A percentile compares a stretch with the other conserved stretches of the same genome.
Evolutionary conservation across 1,140 invertebrate genomes (phyloP).

Genomic region (Drosophila willistoni): DNA sequence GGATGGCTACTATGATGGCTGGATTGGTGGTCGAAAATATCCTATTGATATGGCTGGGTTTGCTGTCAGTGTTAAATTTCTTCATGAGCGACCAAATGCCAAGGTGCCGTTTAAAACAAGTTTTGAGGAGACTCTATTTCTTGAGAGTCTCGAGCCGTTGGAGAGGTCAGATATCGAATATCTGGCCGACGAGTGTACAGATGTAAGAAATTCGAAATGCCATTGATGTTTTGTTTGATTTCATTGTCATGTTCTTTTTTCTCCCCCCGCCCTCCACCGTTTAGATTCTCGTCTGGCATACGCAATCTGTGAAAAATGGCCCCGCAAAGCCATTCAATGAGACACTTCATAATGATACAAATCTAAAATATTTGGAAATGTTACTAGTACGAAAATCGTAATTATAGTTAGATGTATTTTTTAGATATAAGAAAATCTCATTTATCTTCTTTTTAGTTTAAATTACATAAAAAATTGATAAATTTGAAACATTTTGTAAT

Average conservation of each 20-base stretch:
- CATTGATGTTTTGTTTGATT: too few relatives aligned
- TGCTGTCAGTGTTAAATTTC: conserved; percentile 85
- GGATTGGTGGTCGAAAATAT: conserved; percentile 92
- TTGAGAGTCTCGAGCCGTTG: conserved; percentile 89
- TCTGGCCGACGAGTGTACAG: conserved; percentile 90
- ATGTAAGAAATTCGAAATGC: conserved; percentile 82
- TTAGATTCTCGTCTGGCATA: conserved; percentile 94
- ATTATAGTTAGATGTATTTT: conserved; percentile 51
- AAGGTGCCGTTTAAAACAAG: conserved; percentile 90
- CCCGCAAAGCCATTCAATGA: conserved; percentile 86
- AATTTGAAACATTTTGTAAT: too few relatives aligned
- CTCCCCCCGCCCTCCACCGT: background rate
- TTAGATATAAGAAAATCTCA: conserved; percentile 43
- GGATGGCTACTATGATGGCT: conserved; percentile 92
- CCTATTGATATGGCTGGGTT: conserved; percentile 97
- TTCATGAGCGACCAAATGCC: conserved; percentile 87
- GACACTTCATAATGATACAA: conserved; percentile 86
- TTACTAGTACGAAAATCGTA: conserved; percentile 54
- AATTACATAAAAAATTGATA: too few relatives aligned
- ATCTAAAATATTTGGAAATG: conserved; percentile 84
- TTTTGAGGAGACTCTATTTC: conserved; percentile 93
- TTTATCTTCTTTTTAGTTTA: too few relatives aligned
- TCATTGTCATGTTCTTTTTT: background rate
- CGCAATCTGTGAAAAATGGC: conserved; percentile 91
- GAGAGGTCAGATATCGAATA: conserved; percentile 90